phyloP scores from a whole-genome alignment of 2,797 vertebrate genomes.

The Manis pentadactyla region DNA sequence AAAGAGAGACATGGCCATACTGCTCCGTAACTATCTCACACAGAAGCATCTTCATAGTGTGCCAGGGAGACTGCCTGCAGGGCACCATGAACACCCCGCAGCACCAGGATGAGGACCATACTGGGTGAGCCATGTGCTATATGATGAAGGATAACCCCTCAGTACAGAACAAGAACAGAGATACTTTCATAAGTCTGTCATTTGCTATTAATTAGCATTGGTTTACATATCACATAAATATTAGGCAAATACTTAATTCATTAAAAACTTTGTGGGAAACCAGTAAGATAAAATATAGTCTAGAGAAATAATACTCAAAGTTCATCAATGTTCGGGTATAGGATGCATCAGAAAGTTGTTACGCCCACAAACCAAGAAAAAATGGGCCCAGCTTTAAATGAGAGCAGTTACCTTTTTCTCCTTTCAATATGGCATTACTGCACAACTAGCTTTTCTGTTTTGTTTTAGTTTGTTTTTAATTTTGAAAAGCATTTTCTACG shows the following conservation, averaged over 20 bases:
- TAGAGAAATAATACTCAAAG: constrained; percentile 50
- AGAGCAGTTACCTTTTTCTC: not conserved
- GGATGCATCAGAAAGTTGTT: constrained; percentile 23
- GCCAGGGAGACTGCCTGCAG: not conserved
- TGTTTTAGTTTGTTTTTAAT: constrained; percentile 64
- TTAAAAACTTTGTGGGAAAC: constrained; percentile 49
- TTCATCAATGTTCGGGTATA: not conserved
- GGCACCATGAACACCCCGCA: not conserved
- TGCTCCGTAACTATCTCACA: not conserved
- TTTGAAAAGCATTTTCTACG: constrained; percentile 61
- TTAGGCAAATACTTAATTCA: constrained; percentile 18
- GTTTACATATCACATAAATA: not conserved
- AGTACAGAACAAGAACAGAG: not conserved
- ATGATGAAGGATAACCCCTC: not conserved
- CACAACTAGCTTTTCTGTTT: constrained; percentile 6
- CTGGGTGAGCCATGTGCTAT: not conserved
- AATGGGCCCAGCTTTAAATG: not conserved
- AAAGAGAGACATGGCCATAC: not conserved
- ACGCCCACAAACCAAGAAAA: constrained; percentile 47
- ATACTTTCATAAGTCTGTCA: not conserved
- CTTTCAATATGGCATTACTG: constrained; percentile 39
- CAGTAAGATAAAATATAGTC: constrained; percentile 8
- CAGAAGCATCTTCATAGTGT: not conserved
- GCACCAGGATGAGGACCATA: not conserved
- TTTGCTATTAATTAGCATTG: not conserved